phyloP scores from a whole-genome alignment of 2,888 invertebrate genomes.

The Argyresthia goedartella region DNA sequence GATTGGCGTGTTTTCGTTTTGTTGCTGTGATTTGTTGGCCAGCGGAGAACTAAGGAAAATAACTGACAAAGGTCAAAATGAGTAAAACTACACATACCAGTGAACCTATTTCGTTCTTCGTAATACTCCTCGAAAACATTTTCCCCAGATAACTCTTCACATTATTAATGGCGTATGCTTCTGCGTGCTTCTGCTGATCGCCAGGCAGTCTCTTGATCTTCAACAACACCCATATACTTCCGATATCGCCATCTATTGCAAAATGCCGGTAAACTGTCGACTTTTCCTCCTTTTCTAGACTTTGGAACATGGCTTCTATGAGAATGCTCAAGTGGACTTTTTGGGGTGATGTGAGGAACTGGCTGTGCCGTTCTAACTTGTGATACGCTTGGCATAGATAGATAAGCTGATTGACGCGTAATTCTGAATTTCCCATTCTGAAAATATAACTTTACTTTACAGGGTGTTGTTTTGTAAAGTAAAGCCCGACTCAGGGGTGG shows the following conservation, averaged over 20 bases:
- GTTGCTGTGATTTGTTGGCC: too few relatives aligned
- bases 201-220: constrained; percentile 30
- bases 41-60: too few relatives aligned
- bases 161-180: constrained; percentile 21
- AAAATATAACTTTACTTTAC: not conserved
- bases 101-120: constrained; percentile 11
- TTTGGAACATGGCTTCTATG: constrained; percentile 30
- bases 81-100: constrained; percentile 21
- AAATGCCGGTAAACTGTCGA: constrained; percentile 28
- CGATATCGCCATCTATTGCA: constrained; percentile 11
- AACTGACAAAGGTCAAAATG: too few relatives aligned
- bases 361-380: constrained; percentile 22
- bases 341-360: constrained; percentile 38
- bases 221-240: constrained; percentile 10
- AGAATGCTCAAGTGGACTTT: constrained; percentile 28
- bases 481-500: too few relatives aligned
- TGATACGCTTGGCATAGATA: constrained; percentile 34
- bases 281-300: constrained; percentile 31
- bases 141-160: constrained; percentile 18
- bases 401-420: constrained; percentile 3
- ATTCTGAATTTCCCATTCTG: constrained; percentile 6
- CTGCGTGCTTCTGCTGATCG: constrained; percentile 19
- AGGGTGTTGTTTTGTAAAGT: too few relatives aligned
- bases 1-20: too few relatives aligned
- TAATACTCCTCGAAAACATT: constrained; percentile 1